phyloP scores from a whole-genome alignment of 1,140 invertebrate species.

The Hestina assimilis region DNA sequence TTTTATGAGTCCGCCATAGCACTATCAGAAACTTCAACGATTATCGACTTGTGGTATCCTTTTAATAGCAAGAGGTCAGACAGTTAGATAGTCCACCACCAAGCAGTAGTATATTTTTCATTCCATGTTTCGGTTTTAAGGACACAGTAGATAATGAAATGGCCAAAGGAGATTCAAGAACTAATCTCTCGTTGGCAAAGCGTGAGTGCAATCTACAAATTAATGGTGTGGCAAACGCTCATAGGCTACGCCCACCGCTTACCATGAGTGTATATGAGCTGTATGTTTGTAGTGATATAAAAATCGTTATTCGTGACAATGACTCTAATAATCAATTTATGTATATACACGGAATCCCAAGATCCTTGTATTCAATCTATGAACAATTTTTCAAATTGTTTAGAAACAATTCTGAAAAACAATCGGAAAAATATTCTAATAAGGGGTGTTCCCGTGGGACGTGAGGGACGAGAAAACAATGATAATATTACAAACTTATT shows the following conservation, averaged over 20 bases:
- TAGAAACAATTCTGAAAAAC: conserved; percentile 44
- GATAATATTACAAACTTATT: conserved; percentile 74
- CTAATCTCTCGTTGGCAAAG: too few species aligned
- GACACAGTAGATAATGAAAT: too few species aligned
- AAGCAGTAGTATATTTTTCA: too few species aligned
- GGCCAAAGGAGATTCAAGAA: too few species aligned
- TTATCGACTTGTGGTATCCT: too few species aligned
- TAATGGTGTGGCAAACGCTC: too few species aligned
- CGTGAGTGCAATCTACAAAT: too few species aligned
- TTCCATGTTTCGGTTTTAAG: too few species aligned
- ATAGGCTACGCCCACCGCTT: conserved; percentile 13
- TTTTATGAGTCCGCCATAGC: too few species aligned
- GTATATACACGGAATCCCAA: conserved; percentile 45
- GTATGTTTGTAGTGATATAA: conserved; percentile 12
- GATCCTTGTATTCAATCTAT: conserved; percentile 38
- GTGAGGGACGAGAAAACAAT: conserved; percentile 57
- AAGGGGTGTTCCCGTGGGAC: conserved; percentile 40
- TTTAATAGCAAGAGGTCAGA: too few species aligned
- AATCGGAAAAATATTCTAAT: conserved; percentile 66
- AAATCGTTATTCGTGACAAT: conserved; percentile 26
- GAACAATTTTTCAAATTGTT: conserved; percentile 65
- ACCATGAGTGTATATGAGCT: conserved; percentile 2
- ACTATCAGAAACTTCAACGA: too few species aligned
- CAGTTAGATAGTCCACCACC: too few species aligned
- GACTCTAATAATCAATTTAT: conserved; percentile 43